A percentile compares a stretch with the other conserved stretches of the same genome.
Evolutionary conservation across 1,140 invertebrate species (phyloP).

Genomic region (Drosophila ercepeae): DNA sequence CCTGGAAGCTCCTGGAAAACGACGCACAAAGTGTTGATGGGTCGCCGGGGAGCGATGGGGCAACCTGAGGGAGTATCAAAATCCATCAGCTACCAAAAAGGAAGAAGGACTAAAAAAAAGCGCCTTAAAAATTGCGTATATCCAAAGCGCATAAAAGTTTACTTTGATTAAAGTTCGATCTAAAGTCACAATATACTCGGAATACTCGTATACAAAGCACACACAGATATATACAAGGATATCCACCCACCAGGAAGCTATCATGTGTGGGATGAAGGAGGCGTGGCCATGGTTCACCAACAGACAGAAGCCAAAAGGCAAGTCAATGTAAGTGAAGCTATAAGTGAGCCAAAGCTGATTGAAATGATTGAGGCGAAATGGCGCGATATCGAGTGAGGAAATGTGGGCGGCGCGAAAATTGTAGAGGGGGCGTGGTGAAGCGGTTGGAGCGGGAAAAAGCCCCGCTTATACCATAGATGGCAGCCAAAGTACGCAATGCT

Average conservation of each 20-base stretch:
- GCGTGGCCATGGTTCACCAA: background rate
- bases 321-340: slow-evolving; percentile 75
- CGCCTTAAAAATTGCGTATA: slow-evolving; percentile 65
- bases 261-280: slow-evolving; percentile 6
- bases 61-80: slow-evolving; percentile 43
- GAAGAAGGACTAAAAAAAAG: slow-evolving; percentile 12
- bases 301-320: slow-evolving; percentile 67
- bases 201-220: slow-evolving; percentile 32
- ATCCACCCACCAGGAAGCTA: slow-evolving; percentile 29
- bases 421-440: background rate
- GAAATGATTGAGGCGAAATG: slow-evolving; percentile 80
- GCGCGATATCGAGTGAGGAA: slow-evolving; percentile 63
- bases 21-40: slow-evolving; percentile 50
- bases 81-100: slow-evolving; percentile 57
- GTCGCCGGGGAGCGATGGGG: background rate
- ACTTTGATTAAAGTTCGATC: slow-evolving; percentile 81
- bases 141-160: slow-evolving; percentile 73
- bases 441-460: background rate
- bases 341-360: slow-evolving; percentile 78
- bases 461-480: slow-evolving; percentile 32
- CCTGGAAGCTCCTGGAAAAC: slow-evolving; percentile 29
- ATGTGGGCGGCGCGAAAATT: background rate
- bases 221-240: slow-evolving; percentile 51
- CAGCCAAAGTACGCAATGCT: slow-evolving; percentile 49
- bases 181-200: slow-evolving; percentile 67